phyloP scores from a whole-genome alignment of 2,888 invertebrate species.

The Eubasilissa splendida region DNA sequence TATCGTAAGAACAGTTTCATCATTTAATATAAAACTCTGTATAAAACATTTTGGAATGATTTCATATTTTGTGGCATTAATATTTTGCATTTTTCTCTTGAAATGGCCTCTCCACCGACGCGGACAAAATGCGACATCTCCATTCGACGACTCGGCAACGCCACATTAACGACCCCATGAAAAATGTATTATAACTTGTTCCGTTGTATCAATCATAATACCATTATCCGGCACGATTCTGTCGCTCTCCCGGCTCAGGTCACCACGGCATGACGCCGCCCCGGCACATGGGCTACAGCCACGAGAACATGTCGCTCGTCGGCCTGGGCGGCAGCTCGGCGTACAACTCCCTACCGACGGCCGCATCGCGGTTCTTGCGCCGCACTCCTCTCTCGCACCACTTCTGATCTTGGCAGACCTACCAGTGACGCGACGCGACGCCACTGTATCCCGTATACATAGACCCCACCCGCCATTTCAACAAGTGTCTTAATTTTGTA shows the following conservation, averaged over 20 bases:
- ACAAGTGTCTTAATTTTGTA: constrained; percentile 51
- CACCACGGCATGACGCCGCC: constrained; percentile 7
- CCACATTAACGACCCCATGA: too few species aligned
- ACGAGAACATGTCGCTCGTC: constrained; percentile 55
- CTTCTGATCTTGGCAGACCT: constrained; percentile 50
- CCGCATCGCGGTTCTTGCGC: constrained; percentile 38
- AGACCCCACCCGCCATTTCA: constrained; percentile 30
- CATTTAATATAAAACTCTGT: too few species aligned
- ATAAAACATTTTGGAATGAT: too few species aligned
- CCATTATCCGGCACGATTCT: too few species aligned
- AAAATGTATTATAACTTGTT: too few species aligned
- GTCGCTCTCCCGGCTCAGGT: not conserved
- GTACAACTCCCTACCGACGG: constrained; percentile 43
- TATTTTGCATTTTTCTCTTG: constrained; percentile 7
- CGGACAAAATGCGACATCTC: too few species aligned
- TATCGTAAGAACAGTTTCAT: too few species aligned
- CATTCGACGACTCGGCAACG: too few species aligned
- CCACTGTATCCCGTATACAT: not conserved
- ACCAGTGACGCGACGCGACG: constrained; percentile 16
- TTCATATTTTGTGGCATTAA: not conserved
- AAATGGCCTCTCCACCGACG: too few species aligned
- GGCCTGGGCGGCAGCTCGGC: constrained; percentile 49
- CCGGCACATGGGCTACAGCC: constrained; percentile 63
- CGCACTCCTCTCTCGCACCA: constrained; percentile 49
- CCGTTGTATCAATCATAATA: too few species aligned